Base-by-base conservation (phyloP, 2,888 invertebrate genomes). In the Lycophotia porphyrea region DNA sequence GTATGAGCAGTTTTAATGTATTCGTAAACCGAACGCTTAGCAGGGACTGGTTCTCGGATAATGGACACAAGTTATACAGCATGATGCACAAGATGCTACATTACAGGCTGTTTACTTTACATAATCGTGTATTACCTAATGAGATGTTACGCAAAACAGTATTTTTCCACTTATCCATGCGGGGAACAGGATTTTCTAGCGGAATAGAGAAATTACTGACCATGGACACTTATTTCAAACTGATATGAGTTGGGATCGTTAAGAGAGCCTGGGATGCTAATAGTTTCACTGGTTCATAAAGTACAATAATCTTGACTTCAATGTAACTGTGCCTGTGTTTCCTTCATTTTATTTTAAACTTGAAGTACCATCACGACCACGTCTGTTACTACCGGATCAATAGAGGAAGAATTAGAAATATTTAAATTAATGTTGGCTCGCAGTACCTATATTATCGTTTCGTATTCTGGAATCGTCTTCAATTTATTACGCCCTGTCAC, bases 101-200 rank as follows among this genome's bases (percentile, higher is more conserved):
- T 88, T 88, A 89, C 84, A 82, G 76, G 84, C 86, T 86, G 87
- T 88, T 88, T 87, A 86, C 78, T 90, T 91, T 91, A 90, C 90
- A 90, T 91, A 91, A 92, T 90, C 89, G 83, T 82, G 86, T 84
- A 86, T 92, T 89, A 89, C 87, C 84, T 90, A 90, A 91, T 90
- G 82, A 89, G 84, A 81, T 84, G 86, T 91, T 90, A 86, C 88
- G 90, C 86, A 88, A 90, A 90, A 85, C 84, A 75, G 84, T 87
- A 80, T 85, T 85, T 87, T 90, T 87, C 85, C 82, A 86, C 82
- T 87, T 82, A 87, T 76, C 73, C 81, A 68, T 36, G 36, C 55
- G 15, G 69, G 27, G 52, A 80, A 81, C 80, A 72, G 80, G 87
- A 78, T 87, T 82, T 74, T 84, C 78, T 84, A 87, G 78, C 80